Evolutionary conservation across 2,888 invertebrate species (phyloP).

Genomic region (Bembecia ichneumoniformis): DNA sequence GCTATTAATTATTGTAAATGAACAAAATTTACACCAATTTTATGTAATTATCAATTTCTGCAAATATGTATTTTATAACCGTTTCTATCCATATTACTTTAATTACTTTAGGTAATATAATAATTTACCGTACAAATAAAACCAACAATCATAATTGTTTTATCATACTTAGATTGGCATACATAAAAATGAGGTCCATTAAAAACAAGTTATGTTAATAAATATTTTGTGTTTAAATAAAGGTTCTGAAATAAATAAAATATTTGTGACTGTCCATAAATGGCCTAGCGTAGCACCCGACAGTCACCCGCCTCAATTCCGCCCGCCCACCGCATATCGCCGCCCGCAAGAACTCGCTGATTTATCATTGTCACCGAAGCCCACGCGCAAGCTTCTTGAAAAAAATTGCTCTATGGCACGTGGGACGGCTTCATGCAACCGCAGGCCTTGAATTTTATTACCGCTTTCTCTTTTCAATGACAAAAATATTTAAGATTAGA

Average conservation of each 20-base stretch:
- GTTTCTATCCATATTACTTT: no score
- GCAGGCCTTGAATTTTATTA: slow-evolving; percentile 4
- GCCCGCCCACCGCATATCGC: slow-evolving; percentile 21
- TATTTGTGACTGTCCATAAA: neutral
- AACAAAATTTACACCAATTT: no score
- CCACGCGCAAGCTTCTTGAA: slow-evolving; percentile 26
- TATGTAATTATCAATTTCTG: no score
- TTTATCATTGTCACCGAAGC: slow-evolving; percentile 54
- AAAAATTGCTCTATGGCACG: neutral
- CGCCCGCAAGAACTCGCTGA: slow-evolving; percentile 37
- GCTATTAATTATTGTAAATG: no score
- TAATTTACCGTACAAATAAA: no score
- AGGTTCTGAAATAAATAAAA: no score
- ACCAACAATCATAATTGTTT: neutral
- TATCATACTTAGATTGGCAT: neutral
- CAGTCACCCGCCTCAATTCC: slow-evolving; percentile 10
- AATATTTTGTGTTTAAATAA: neutral
- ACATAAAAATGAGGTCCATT: neutral
- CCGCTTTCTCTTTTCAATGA: neutral
- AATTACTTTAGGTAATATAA: no score
- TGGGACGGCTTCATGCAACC: slow-evolving; percentile 8
- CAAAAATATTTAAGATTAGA: neutral
- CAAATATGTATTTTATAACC: no score
- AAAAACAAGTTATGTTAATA: neutral
- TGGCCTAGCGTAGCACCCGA: neutral